These are phyloP conservation scores for Ectemnius lituratus DNA, from an alignment of 2,888 invertebrate genomes.

Conservation along the genomic window DNA sequence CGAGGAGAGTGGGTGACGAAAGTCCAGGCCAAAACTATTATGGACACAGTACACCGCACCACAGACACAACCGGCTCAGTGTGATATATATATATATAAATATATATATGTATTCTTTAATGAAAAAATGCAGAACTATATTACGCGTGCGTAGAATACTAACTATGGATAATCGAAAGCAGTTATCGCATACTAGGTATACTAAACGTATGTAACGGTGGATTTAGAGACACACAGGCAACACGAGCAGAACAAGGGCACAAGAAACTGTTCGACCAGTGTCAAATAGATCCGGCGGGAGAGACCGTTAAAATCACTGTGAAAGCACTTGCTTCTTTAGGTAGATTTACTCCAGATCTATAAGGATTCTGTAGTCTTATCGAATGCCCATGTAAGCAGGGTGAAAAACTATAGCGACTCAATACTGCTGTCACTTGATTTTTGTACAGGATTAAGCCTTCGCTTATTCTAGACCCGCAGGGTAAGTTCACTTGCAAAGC, in stretches of 20 bases:
- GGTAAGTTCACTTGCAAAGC: too few relatives aligned
- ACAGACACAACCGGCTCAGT: conserved; percentile 75
- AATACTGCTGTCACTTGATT: too few relatives aligned
- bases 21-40: conserved; percentile 60
- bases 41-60: conserved; percentile 55
- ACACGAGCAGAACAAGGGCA: neutral
- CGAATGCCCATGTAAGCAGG: too few relatives aligned
- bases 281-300: conserved; percentile 53
- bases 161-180: conserved; percentile 21
- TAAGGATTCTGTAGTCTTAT: too few relatives aligned
- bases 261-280: conserved; percentile 43
- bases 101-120: conserved; percentile 14
- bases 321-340: too few relatives aligned
- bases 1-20: conserved; percentile 45
- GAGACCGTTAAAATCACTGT: neutral
- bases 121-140: conserved; percentile 13
- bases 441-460: too few relatives aligned
- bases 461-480: too few relatives aligned
- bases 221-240: too few relatives aligned
- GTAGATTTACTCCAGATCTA: too few relatives aligned
- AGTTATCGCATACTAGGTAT: too few relatives aligned
- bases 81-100: conserved; percentile 72
- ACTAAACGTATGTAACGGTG: too few relatives aligned
- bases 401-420: too few relatives aligned
- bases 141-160: conserved; percentile 25